Conservation (phyloP, 2,888 invertebrate genomes). For the Cataglyphis altisquamis region DNA sequence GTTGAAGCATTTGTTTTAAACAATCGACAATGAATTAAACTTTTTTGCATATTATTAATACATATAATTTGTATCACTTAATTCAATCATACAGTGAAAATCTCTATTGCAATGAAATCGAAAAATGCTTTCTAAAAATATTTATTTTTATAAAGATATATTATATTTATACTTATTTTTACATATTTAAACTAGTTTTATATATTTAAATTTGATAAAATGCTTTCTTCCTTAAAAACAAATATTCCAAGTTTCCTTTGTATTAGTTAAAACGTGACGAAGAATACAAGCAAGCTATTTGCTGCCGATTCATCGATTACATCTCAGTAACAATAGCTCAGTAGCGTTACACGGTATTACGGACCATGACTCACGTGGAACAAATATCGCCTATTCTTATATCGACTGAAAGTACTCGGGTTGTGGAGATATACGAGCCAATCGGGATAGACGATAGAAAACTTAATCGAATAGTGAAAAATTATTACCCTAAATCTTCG, state of each 20-base stretch:
- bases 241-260: conserved; percentile 25
- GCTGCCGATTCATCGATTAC: conserved; percentile 47
- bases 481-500: conserved; percentile 54
- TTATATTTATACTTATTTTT: not conserved
- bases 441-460: conserved; percentile 53
- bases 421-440: conserved; percentile 48
- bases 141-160: not conserved
- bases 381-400: conserved; percentile 57
- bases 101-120: not conserved
- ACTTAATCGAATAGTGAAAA: conserved; percentile 56
- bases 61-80: not conserved
- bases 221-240: not conserved
- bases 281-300: conserved; percentile 12
- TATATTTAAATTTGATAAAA: not conserved
- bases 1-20: not conserved
- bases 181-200: not conserved
- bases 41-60: not conserved
- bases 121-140: not conserved
- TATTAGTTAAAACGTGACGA: conserved; percentile 36
- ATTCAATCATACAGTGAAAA: not conserved
- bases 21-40: not conserved
- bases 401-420: conserved; percentile 45
- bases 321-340: conserved; percentile 52
- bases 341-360: conserved; percentile 50
- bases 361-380: conserved; percentile 49